These are phyloP conservation scores for Stomatorhinus ivindoensis DNA, from an alignment of 2,113 vertebrate species.

Conservation along the genomic window DNA sequence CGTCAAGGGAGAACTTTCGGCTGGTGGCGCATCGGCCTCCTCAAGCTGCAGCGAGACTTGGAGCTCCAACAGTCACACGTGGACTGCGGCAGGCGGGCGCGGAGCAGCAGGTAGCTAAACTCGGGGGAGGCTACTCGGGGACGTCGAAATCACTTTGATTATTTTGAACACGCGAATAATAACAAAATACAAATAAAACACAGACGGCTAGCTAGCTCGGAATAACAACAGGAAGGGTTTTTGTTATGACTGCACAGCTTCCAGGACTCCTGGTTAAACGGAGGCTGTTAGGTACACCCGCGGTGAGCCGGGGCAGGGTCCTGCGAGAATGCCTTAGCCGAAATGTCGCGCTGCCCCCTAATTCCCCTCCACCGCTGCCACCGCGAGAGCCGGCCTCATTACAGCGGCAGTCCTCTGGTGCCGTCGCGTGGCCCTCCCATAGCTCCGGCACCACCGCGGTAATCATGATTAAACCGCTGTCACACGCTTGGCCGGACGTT, in stretches of 20 bases:
- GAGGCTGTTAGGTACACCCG: neutral
- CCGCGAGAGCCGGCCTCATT: slow-evolving; percentile 33
- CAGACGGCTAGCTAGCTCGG: neutral
- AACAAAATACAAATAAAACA: neutral
- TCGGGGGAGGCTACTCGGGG: neutral
- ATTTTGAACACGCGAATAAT: neutral
- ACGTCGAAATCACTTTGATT: neutral
- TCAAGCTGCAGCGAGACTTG: neutral
- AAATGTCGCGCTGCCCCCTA: neutral
- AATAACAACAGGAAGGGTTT: neutral
- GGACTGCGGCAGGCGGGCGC: neutral
- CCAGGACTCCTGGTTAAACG: neutral
- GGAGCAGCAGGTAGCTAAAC: neutral
- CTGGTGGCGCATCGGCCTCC: neutral
- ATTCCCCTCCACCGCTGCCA: neutral
- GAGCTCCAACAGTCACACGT: neutral
- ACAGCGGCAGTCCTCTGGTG: slow-evolving; percentile 41
- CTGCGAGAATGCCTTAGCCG: neutral
- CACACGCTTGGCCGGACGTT: slow-evolving; percentile 50
- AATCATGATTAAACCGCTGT: slow-evolving; percentile 52
- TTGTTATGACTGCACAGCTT: neutral
- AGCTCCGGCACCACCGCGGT: slow-evolving; percentile 39
- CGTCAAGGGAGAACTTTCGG: neutral
- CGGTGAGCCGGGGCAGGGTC: neutral
- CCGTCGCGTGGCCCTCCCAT: slow-evolving; percentile 40